phyloP scores from a whole-genome alignment of 1,140 invertebrate species.

The Homarus americanus region DNA sequence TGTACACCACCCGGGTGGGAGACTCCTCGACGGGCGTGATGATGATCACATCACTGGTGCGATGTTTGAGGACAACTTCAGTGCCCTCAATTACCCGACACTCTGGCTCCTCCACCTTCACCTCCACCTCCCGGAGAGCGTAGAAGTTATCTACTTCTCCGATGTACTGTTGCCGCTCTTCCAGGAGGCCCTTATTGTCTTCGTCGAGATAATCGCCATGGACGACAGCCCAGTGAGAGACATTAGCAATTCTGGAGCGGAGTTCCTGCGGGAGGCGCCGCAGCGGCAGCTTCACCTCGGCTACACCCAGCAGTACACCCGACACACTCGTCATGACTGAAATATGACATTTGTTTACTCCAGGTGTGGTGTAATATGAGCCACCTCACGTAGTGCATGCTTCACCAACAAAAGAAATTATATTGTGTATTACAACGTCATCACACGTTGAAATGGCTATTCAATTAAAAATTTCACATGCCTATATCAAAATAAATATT shows the following conservation, averaged over 20 bases:
- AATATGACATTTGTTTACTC: not conserved
- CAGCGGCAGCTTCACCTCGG: slow-evolving; percentile 61
- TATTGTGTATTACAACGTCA: not conserved
- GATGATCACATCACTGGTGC: slow-evolving; percentile 38
- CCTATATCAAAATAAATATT: not conserved
- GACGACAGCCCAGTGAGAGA: slow-evolving; percentile 32
- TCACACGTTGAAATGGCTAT: no score
- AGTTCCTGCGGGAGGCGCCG: slow-evolving; percentile 54
- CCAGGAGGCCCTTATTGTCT: not conserved
- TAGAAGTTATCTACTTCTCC: slow-evolving; percentile 52
- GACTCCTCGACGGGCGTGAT: slow-evolving; percentile 19
- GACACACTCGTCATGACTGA: slow-evolving; percentile 41
- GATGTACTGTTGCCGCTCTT: slow-evolving; percentile 25
- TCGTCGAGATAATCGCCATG: not conserved
- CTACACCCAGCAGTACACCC: slow-evolving; percentile 64
- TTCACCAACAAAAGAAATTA: not conserved
- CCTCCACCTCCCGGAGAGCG: slow-evolving; percentile 41
- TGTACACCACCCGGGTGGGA: slow-evolving; percentile 40
- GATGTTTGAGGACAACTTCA: slow-evolving; percentile 46
- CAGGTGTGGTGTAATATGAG: not conserved
- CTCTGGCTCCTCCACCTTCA: not conserved
- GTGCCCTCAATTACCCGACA: slow-evolving; percentile 28
- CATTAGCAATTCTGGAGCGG: slow-evolving; percentile 1
- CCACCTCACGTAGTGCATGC: not conserved
- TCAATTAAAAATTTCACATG: no score